phyloP scores from a whole-genome alignment of 2,113 vertebrate species.

The Salvelinus sp. region DNA sequence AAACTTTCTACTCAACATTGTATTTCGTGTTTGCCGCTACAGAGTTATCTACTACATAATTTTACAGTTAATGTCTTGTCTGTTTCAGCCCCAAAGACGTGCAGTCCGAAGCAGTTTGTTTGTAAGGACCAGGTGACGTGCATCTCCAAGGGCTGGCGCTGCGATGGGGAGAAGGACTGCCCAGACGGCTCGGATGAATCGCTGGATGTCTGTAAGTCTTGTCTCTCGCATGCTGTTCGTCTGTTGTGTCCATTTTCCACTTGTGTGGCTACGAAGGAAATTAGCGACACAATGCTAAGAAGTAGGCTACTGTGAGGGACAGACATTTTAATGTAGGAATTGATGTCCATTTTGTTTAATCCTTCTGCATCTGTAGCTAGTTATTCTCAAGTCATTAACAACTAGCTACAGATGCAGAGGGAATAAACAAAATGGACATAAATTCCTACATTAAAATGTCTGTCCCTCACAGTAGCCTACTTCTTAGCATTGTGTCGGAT shows the following conservation, averaged over 20 bases:
- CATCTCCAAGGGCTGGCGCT: constrained; percentile 97
- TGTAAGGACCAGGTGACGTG: constrained; percentile 96
- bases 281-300: no score
- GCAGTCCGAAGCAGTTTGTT: constrained; percentile 97
- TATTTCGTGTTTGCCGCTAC: constrained; percentile 6
- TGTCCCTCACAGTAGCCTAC: no score
- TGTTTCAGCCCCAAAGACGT: constrained; percentile 88
- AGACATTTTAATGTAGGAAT: neutral
- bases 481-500: no score
- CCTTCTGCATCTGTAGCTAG: neutral
- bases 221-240: neutral
- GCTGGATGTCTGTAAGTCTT: constrained; percentile 90
- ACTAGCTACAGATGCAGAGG: no score
- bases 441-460: no score
- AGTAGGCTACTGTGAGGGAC: no score
- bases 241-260: neutral
- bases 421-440: no score
- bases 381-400: neutral
- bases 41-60: no score
- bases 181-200: constrained; percentile 95
- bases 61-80: neutral
- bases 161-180: constrained; percentile 96
- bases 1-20: neutral
- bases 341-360: neutral
- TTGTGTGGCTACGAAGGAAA: neutral